Percentiles rank a stretch among this genome's conserved stretches.
These are phyloP conservation scores for Pangasius sanitwongsei DNA, from an alignment of 2,797 vertebrate species.

Conservation along the genomic window DNA sequence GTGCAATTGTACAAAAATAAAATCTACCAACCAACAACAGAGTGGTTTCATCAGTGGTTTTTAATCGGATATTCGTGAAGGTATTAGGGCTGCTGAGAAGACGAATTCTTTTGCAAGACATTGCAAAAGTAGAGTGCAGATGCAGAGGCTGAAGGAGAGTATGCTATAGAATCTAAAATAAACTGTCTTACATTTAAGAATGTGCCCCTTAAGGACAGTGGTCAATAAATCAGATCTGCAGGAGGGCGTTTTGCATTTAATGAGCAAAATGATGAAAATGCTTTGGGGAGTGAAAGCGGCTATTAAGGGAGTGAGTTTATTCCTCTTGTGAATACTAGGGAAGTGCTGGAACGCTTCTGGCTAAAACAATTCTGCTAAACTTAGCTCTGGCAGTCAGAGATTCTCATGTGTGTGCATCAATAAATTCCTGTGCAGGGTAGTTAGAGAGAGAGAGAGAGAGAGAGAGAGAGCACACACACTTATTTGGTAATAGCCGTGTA, in stretches of 20 bases:
- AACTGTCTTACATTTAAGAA: not conserved
- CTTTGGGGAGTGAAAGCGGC: conserved; percentile 3
- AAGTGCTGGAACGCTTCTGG: conserved; percentile 24
- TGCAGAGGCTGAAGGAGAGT: not conserved
- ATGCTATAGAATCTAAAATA: not conserved
- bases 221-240: conserved; percentile 48
- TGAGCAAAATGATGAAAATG: conserved; percentile 42
- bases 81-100: not conserved
- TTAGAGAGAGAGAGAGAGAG: conserved; percentile 3
- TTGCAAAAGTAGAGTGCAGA: not conserved
- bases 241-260: conserved; percentile 17
- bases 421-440: conserved; percentile 29
- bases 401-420: conserved; percentile 21
- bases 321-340: conserved; percentile 32
- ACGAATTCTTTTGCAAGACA: not conserved
- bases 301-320: conserved; percentile 33
- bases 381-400: conserved; percentile 31
- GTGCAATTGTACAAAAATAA: not conserved
- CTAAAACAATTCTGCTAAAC: conserved; percentile 43
- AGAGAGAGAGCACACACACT: conserved; percentile 26
- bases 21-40: not conserved
- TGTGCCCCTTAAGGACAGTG: conserved; percentile 17
- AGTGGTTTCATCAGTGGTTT: not conserved
- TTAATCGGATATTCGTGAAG: not conserved
- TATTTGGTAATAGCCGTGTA: conserved; percentile 33